These are phyloP conservation scores for Zootoca vivipara DNA, from an alignment of 2,113 vertebrate genomes.

Conservation along the genomic window DNA sequence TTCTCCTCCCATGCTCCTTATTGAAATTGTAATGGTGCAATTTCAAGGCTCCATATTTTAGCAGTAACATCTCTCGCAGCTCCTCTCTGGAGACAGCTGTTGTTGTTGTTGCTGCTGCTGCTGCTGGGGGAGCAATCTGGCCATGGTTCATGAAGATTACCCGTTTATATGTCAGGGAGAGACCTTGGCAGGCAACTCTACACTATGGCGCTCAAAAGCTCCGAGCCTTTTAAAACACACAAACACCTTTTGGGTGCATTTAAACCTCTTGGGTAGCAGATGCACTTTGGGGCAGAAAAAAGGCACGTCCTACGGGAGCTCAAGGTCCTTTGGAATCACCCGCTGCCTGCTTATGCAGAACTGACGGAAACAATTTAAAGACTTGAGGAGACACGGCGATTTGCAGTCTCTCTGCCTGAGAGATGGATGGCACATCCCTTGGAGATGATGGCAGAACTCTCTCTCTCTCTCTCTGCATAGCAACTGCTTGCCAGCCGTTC, in stretches of 20 bases:
- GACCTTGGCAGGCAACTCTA: neutral
- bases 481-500: neutral
- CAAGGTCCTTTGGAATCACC: neutral
- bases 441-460: neutral
- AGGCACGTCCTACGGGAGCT: neutral
- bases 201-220: accelerated
- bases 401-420: too few species aligned
- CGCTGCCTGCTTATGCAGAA: neutral
- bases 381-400: neutral
- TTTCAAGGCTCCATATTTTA: accelerated
- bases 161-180: accelerated
- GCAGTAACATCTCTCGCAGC: accelerated
- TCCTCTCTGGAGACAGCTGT: accelerated
- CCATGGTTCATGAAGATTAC: accelerated
- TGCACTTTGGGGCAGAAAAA: accelerated
- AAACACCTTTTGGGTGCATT: too few species aligned
- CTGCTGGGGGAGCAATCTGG: accelerated
- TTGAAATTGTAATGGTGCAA: accelerated
- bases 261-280: neutral
- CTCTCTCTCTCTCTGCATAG: neutral
- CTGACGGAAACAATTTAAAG: neutral
- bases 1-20: neutral
- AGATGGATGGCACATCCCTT: neutral
- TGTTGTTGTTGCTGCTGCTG: accelerated
- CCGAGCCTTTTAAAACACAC: too few species aligned